Base-by-base conservation (phyloP, 2,113 vertebrate genomes). In the Heterochromis multidens region DNA sequence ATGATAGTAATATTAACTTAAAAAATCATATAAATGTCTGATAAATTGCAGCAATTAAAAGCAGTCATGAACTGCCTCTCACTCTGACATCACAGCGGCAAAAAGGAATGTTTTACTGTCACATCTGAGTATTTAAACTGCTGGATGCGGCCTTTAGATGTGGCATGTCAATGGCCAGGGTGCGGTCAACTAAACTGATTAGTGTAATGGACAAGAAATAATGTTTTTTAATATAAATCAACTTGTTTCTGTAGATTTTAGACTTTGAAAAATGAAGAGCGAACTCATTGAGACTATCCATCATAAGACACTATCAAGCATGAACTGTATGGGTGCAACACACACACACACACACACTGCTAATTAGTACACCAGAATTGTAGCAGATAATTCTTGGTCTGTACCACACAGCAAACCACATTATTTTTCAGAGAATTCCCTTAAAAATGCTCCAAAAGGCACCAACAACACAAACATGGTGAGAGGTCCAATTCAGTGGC, bases 41-140 rank as follows among this genome's bases (percentile, higher is more conserved):
- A 52, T 74, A 74, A 74, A 52, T 46, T 31, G 67, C 43, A 72
- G 25, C 67, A 52, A 0, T 27, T 12, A 9, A 72, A 72, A 52
- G 17, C 17, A 1, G 10, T 29, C 43, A 27, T 13, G 43, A 21
- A 0, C 17, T 52, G 43, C 40, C 65, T 72, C 25, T 43, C 40
- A 4, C 1, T 72, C 25, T 12, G 2, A 52, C 43, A 49, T 46
- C 8, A 9, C 23, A 70, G 40, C 2, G 19, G 25, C 65, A 72
- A 0, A 0, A 49, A 72, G 40, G 40, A 0, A 0, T 0, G 65
- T 19, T 49, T 49, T 7, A 29, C 40, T 29, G 40, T 19, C 25
- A 27, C n/a, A 0, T 25, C 1, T 25, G n/a, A 27, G 29, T 11
- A 43, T 62, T 62, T 6, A 33, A 33, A 62, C 9, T 62, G 59